Evolutionary conservation across 2,797 vertebrate genomes (phyloP).

Genomic region (Antrozous pallidus): DNA sequence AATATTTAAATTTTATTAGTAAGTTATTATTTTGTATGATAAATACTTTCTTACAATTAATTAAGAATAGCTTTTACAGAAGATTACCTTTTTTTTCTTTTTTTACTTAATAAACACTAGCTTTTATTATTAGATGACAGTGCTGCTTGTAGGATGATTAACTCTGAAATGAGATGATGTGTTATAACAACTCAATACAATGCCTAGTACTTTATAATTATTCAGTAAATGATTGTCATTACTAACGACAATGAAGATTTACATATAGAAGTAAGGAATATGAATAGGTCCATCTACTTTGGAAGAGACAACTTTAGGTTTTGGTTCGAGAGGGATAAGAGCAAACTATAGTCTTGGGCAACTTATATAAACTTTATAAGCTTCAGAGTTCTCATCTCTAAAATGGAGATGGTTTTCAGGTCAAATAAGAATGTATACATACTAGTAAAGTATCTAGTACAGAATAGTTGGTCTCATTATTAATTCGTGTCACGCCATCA

Average conservation of each 20-base stretch:
- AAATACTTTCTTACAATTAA: neutral
- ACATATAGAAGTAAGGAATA: neutral
- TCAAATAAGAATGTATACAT: neutral
- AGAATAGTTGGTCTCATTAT: neutral
- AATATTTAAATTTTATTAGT: neutral
- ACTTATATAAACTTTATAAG: neutral
- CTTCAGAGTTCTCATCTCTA: neutral
- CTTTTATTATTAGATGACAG: neutral
- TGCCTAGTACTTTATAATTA: neutral
- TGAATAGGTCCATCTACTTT: neutral
- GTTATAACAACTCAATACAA: neutral
- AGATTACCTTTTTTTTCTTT: neutral
- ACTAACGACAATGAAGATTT: neutral
- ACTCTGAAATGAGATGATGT: neutral
- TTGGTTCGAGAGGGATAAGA: slow-evolving; percentile 20
- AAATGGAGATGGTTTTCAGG: neutral
- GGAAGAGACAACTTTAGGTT: slow-evolving; percentile 5
- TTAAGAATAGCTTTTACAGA: neutral
- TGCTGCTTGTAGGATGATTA: neutral
- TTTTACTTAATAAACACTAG: neutral
- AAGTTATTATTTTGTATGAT: neutral
- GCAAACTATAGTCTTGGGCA: neutral
- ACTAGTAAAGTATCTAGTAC: neutral
- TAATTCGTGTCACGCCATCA: neutral
- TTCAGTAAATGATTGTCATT: neutral